phyloP scores from a whole-genome alignment of 1,140 invertebrate species.

The Cyclargus thomasi region DNA sequence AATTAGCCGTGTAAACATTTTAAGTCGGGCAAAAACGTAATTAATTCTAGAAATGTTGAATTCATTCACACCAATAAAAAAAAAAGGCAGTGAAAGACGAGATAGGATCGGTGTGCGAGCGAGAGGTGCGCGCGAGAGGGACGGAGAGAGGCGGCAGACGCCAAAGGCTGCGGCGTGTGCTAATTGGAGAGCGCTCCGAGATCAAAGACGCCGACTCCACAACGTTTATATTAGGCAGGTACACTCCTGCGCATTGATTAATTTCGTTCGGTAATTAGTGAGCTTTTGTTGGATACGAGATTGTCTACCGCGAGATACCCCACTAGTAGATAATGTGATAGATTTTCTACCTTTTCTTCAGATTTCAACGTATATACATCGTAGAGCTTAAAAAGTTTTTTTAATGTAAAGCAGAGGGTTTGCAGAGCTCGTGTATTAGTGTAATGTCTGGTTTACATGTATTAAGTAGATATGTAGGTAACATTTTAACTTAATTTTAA shows the following conservation, averaged over 20 bases:
- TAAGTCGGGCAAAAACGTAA: not conserved
- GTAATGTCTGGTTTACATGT: too few species aligned
- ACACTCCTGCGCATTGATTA: constrained; percentile 58
- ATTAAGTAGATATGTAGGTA: too few species aligned
- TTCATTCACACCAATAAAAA: constrained; percentile 20
- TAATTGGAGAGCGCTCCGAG: constrained; percentile 65
- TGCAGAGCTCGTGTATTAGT: too few species aligned
- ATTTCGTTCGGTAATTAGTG: constrained; percentile 64
- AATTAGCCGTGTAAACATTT: not conserved
- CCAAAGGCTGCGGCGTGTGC: constrained; percentile 65
- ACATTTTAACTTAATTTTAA: too few species aligned
- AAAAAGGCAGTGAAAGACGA: not conserved
- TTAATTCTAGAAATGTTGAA: not conserved
- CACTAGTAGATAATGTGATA: not conserved
- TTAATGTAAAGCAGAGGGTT: too few species aligned
- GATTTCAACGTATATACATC: not conserved
- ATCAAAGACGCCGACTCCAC: constrained; percentile 60
- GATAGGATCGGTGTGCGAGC: constrained; percentile 19
- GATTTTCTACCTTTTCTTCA: not conserved
- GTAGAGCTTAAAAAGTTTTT: too few species aligned
- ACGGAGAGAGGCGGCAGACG: constrained; percentile 51
- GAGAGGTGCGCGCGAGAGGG: constrained; percentile 39
- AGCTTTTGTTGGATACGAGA: constrained; percentile 41
- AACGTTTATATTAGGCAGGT: constrained; percentile 70
- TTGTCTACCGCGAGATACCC: not conserved